Evolutionary conservation across 2,797 vertebrate genomes (phyloP), one percentile per base, ranked within the genome.

Genomic region (Zenarchopterus dispar): DNA sequence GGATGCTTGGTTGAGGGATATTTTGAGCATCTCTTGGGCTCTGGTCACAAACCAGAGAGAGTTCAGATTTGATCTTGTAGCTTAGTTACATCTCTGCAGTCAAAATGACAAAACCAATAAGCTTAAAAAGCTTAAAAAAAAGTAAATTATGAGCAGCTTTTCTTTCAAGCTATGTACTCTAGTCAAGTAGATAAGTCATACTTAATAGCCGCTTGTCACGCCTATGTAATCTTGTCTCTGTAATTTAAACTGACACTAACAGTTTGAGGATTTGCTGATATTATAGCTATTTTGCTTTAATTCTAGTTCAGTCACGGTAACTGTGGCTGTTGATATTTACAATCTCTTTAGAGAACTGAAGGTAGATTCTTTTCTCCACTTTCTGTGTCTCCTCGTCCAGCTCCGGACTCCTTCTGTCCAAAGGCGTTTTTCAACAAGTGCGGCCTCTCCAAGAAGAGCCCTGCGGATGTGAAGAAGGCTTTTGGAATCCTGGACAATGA

Each of bases 391-490:
- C 48, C 67, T 65, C 76, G 73, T 72, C 80, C 83, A 99, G 97
- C 94, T 84, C 95, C 95, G 78, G 96, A 97, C 77, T 95, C 96
- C 85, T 99, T 99, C 87, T 94, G 91, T 78, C 91, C 93, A 80
- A 98, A 96, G 92, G 97, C 95, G 93, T 99, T 99, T 92, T 99
- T 99, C 93, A 92, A 96, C 92, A 70, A 93, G 43, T 96, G 94
- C 61, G 97, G 97, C 66, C 94, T 99, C 69, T 84, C 91, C 84
- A 95, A 96, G 91, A 98, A 98, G 91, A 95, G 92, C 1, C 87
- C 93, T 49, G 93, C 91, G 70, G 96, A 99, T 24, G 85, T 99
- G 85, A 97, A 95, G 91, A 95, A 94, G 9, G 93, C 95, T 56
- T 99, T 99, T 61, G 86, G 80, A 62, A 92, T 97, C 72, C 85